phyloP scores from a whole-genome alignment of 1,140 invertebrate species.

The Elysia chlorotica region DNA sequence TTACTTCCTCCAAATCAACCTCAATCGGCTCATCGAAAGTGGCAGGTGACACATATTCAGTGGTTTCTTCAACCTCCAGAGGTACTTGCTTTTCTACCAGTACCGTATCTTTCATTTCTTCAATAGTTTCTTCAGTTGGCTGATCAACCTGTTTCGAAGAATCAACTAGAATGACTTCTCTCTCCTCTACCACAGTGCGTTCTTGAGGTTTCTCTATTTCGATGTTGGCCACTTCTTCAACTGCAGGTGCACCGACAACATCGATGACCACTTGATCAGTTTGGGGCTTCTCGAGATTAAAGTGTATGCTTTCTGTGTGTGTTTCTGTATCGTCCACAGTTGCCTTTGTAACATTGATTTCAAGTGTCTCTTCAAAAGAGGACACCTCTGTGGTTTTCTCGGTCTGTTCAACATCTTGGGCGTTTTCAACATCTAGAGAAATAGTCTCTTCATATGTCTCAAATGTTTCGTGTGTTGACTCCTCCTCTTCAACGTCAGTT shows the following conservation, averaged over 20 bases:
- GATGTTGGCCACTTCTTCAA: conserved; percentile 5
- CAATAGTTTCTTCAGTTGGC: conserved; percentile 5
- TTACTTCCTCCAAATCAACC: conserved; percentile 11
- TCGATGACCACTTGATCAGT: conserved; percentile 11
- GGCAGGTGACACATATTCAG: conserved; percentile 15
- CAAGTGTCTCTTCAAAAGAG: conserved; percentile 6
- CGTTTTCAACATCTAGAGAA: conserved; percentile 22
- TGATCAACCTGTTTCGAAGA: conserved; percentile 21
- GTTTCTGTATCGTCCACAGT: conserved; percentile 24
- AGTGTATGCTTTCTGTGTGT: conserved; percentile 19
- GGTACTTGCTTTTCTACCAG: conserved; percentile 22
- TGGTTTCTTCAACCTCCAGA: conserved; percentile 16
- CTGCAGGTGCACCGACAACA: conserved; percentile 4
- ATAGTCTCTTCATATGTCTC: conserved; percentile 23
- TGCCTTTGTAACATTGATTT: conserved; percentile 18
- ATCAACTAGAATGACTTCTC: conserved; percentile 19
- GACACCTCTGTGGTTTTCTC: conserved; percentile 16
- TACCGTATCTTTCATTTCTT: conserved; percentile 14
- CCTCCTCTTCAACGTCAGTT: conserved; percentile 20
- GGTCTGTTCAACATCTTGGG: conserved; percentile 16
- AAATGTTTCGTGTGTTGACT: conserved; percentile 29
- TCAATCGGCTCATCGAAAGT: conserved; percentile 14
- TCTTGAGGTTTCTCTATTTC: conserved; percentile 18
- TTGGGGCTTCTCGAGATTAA: conserved; percentile 24
- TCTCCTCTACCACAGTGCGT: neutral